These are phyloP conservation scores for Melopsittacus undulatus DNA, from an alignment of 2,797 vertebrate species.

Conservation along the genomic window DNA sequence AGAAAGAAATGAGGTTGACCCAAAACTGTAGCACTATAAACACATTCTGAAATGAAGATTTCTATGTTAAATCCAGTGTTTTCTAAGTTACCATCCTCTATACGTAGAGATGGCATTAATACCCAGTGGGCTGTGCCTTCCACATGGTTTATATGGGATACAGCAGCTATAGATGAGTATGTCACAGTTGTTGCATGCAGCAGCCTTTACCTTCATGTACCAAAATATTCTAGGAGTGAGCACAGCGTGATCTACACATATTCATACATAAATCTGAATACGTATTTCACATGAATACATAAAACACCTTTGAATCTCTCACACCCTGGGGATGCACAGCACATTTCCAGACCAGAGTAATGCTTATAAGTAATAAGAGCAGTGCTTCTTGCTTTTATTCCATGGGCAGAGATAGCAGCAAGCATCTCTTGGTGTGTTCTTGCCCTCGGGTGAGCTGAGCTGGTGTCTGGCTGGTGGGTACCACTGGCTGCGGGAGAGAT, in stretches of 20 bases:
- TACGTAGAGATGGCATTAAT: too few relatives aligned
- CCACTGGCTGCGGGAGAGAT: not conserved
- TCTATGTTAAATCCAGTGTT: not conserved
- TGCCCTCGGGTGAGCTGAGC: not conserved
- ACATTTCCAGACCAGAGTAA: not conserved
- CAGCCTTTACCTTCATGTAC: not conserved
- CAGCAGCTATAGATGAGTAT: not conserved
- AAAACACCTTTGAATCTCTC: not conserved
- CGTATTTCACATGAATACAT: fast-evolving
- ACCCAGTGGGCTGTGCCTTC: not conserved
- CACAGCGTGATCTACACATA: fast-evolving
- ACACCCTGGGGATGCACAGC: not conserved
- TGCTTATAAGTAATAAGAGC: fast-evolving
- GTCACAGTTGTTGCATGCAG: fast-evolving
- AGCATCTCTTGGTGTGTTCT: fast-evolving
- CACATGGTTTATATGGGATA: not conserved
- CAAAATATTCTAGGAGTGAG: fast-evolving
- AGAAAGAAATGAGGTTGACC: not conserved
- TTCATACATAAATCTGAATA: too few relatives aligned
- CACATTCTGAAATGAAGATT: not conserved
- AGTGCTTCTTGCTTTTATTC: not conserved
- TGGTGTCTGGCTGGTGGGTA: not conserved
- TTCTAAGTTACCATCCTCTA: not conserved
- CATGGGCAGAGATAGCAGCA: not conserved
- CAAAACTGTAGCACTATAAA: not conserved